These are phyloP conservation scores for Ephialtes manifestator DNA, from an alignment of 2,888 invertebrate genomes.

Conservation along the genomic window DNA sequence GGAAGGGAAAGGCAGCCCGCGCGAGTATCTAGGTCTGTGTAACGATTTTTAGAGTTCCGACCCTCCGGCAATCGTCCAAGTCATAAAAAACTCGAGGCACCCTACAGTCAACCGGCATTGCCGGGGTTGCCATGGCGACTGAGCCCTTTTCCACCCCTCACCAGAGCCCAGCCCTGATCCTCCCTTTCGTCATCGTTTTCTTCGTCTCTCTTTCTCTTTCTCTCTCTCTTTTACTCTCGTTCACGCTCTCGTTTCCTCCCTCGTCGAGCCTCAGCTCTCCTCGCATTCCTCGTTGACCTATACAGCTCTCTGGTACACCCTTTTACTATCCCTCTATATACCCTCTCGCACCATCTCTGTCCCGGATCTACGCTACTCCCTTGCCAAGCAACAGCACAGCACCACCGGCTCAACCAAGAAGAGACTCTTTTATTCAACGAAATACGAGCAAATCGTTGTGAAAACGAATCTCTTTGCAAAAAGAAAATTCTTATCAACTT, in stretches of 20 bases:
- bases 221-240: not conserved
- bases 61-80: constrained; percentile 81
- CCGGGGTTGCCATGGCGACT: constrained; percentile 82
- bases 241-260: constrained; percentile 53
- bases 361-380: constrained; percentile 54
- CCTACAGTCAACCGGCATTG: constrained; percentile 77
- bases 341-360: constrained; percentile 57
- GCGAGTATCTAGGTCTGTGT: constrained; percentile 82
- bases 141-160: constrained; percentile 78
- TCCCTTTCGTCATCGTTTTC: constrained; percentile 62
- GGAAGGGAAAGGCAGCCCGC: constrained; percentile 37
- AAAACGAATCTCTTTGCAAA: constrained; percentile 2
- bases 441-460: constrained; percentile 24
- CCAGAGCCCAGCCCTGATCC: constrained; percentile 60
- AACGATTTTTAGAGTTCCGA: constrained; percentile 83
- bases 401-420: constrained; percentile 27
- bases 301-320: constrained; percentile 74
- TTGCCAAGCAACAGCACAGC: constrained; percentile 49
- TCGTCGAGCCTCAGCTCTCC: constrained; percentile 35
- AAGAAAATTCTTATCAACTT: not conserved
- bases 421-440: constrained; percentile 42
- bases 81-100: constrained; percentile 81
- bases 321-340: constrained; percentile 68
- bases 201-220: constrained; percentile 40
- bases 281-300: constrained; percentile 79